Percentiles rank a stretch among this genome's conserved stretches.
Conservation (phyloP, 2,888 invertebrate species). For the Trimorus sp. region DNA sequence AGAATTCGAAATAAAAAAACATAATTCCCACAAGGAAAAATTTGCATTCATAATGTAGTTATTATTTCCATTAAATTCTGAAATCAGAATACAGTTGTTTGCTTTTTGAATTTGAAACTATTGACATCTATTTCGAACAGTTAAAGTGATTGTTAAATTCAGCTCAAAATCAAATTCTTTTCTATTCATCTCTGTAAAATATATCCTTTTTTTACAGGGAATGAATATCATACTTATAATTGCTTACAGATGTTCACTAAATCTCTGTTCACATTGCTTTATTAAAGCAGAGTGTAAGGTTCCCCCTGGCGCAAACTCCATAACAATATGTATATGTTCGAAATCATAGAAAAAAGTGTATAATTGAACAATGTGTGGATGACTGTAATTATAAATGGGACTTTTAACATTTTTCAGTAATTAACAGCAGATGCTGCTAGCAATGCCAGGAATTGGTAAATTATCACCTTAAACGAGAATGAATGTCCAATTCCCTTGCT, state of each 20-base stretch:
- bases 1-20: too few relatives aligned
- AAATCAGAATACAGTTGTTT: too few relatives aligned
- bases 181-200: too few relatives aligned
- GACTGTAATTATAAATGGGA: conserved; percentile 83
- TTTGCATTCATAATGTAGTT: too few relatives aligned
- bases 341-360: conserved; percentile 98
- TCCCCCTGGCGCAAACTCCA: conserved; percentile 95
- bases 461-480: conserved; percentile 88
- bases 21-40: too few relatives aligned
- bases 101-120: too few relatives aligned
- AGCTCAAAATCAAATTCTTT: too few relatives aligned
- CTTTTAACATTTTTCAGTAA: not conserved
- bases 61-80: too few relatives aligned
- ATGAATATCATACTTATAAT: too few relatives aligned
- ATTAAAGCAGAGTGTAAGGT: conserved; percentile 87
- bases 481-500: conserved; percentile 98
- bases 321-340: conserved; percentile 93
- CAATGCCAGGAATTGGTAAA: not conserved
- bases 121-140: too few relatives aligned
- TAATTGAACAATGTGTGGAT: conserved; percentile 95
- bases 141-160: too few relatives aligned
- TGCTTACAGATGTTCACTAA: conserved; percentile 86
- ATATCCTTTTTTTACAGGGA: not conserved
- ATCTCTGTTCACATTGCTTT: conserved; percentile 87
- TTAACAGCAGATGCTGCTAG: too few relatives aligned